Base-by-base conservation (phyloP, 1,140 invertebrate species). In the Neodiprion fabricii region DNA sequence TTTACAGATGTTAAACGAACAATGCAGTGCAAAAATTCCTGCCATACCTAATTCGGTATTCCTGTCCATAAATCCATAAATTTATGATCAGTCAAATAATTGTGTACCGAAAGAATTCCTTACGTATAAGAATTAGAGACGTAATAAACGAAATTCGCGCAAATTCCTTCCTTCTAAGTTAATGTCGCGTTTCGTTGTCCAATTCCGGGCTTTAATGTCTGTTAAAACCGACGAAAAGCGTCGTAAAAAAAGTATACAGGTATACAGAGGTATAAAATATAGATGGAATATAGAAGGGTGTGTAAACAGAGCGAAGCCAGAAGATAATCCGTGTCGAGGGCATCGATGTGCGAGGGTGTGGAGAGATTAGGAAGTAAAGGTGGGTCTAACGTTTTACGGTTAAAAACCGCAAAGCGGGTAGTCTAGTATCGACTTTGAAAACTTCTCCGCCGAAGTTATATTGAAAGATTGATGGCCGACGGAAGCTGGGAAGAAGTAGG, bases 251-350 rank as follows among this genome's bases (percentile, higher is more conserved):
- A 12, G 8, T 8, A 61, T n/a, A 61, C 53, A 61, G 11, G 8
- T 11, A 61, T n/a, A 61, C 53, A 61, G 11, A 61, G 11, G 1
- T 61, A 61, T 61, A n/a, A 61, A 61, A 40, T 40, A 40, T 40
- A 40, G 28, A 40, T 40, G 1, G 53, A n/a, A 61, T n/a, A n/a
- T 61, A 12, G 53, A 61, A 61, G n/a, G 53, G 53, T 61, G 53
- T 61, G 53, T n/a, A 40, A 40, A 40, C 28, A 40, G 28, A 61
- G 53, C 1, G 53, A 61, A 61, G 53, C 53, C 53, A 61, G n/a
- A 61, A 61, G 53, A 61, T 61, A 61, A 61, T 61, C 53, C n/a
- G 53, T 61, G 53, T 61, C 53, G 53, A 61, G 53, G 53, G 53
- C 53, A 61, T 40, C 28, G 28, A 40, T 61, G 11, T 61, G 11